Base-by-base conservation (phyloP, 1,140 invertebrate genomes). In the Drosophila pachea region DNA sequence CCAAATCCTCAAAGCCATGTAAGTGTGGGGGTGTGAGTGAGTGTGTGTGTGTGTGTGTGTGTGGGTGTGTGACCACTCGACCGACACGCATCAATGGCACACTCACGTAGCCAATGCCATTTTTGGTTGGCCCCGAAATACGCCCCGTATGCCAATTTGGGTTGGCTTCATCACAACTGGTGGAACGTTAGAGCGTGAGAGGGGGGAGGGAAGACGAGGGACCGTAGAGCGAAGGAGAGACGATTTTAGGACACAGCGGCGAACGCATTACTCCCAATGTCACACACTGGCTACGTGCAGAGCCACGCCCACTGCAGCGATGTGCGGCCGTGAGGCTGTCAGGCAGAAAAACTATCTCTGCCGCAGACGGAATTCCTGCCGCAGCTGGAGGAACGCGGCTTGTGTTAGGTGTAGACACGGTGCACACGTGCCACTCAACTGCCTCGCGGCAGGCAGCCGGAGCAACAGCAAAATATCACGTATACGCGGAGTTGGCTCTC, bases 301-400 rank as follows among this genome's bases (percentile, higher is more conserved):
- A 62, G 42, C 60, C 45, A 73, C 67, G 71, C 74, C 74, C 70
- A 48, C 65, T 50, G 49, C 43, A 70, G 53, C 22, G 22, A 1
- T 3, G 22, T 66, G 68, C 62, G 54, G 12, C 54, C 56, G 22
- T 22, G 22, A 50, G 40, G 40, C 49, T 33, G 65, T 68, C 73
- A 54, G 50, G 50, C 55, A 61, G 67, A 65, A 78, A 74, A 83
- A 83, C 79, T 83, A 76, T 84, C 62, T 72, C 49, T 82, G 76
- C 71, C 68, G 58, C 76, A 67, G 64, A 76, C 74, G 84, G 84
- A 76, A 47, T 79, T 75, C 60, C 45, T 54, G 40, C 12, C 16
- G 31, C 4, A 5, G 12, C n/a, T 35, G 22, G 22, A 22, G 22
- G 22, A 22, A 22, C 3, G n/a, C 32, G 31, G 49, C 49, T 52